phyloP scores from a whole-genome alignment of 2,113 vertebrate genomes.

The Phrynosoma platyrhinos region DNA sequence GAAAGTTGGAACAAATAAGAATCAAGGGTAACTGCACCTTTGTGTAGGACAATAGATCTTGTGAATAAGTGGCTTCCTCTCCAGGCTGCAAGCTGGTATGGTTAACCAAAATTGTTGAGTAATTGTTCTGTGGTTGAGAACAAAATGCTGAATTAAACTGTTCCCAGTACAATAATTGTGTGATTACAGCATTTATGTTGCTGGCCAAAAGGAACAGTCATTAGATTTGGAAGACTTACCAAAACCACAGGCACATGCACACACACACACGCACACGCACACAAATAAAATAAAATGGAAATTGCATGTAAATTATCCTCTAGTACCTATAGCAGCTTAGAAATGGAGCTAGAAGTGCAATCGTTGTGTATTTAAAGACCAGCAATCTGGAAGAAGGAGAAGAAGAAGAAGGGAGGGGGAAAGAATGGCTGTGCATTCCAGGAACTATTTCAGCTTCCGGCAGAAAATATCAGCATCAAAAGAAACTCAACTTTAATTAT shows the following conservation, averaged over 20 bases:
- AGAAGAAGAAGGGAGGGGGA: background rate
- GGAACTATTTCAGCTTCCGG: conserved; percentile 55
- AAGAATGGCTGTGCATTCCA: conserved; percentile 55
- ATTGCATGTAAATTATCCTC: conserved; percentile 81
- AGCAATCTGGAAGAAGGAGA: conserved; percentile 50
- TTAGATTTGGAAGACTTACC: conserved; percentile 85
- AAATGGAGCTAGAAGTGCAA: conserved; percentile 67
- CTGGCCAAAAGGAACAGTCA: conserved; percentile 87
- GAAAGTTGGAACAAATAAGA: conserved; percentile 58
- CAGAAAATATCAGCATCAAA: conserved; percentile 58
- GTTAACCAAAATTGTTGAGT: conserved; percentile 96
- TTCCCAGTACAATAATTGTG: conserved; percentile 93
- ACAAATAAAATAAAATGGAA: conserved; percentile 74
- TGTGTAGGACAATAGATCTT: conserved; percentile 82
- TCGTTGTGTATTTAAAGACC: conserved; percentile 69
- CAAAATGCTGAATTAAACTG: conserved; percentile 89
- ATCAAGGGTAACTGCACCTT: conserved; percentile 76
- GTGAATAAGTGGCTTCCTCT: conserved; percentile 86
- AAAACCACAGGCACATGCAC: conserved; percentile 83
- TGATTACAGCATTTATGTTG: conserved; percentile 91
- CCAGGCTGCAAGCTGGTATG: conserved; percentile 84
- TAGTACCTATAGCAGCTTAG: conserved; percentile 79
- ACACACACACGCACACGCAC: too few species aligned
- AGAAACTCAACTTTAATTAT: conserved; percentile 56
- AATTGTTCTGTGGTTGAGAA: conserved; percentile 96